Evolutionary conservation across 2,888 invertebrate genomes (phyloP), one percentile per base, ranked within the genome.

Genomic region (Noctua janthe): DNA sequence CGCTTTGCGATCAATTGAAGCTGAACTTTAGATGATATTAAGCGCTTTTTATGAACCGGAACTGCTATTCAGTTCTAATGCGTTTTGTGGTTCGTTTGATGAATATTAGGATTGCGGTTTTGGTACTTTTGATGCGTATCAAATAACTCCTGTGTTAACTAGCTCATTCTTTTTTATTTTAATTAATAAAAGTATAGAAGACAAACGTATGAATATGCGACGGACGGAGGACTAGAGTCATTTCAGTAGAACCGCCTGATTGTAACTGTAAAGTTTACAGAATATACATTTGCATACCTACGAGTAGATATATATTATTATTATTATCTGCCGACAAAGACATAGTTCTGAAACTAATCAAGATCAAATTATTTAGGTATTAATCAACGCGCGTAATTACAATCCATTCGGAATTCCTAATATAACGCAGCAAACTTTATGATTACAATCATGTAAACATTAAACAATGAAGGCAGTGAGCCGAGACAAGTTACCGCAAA

Each of bases 391-490:
- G 80, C 35, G 49, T 78, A 76, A 82, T 80, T 81, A 70, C 76
- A 78, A 74, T 72, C 74, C 72, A 72, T 71, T 66, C 69, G 66
- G 29, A 85, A 87, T 80, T 84, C 75, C 64, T 78, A 85, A 83
- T 85, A 79, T 76, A 82, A 76, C 70, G 80, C 77, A 84, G 78
- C 81, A 86, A 90, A 92, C 88, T 91, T 90, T 83, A 89, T 90
- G 91, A 93, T 92, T 93, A 92, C 92, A 92, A 93, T 91, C 93
- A 91, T 94, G 94, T 94, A 94, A 94, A 94, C 94, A 94, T 91
- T 91, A 92, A 95, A 95, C 95, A 96, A 95, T 95, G 94, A 93
- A 93, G 91, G 92, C 92, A 92, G 90, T 87, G 91, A 92, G 92
- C 91, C 93, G 93, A 92, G 92, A 92, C 94, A 92, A 94, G 92